phyloP scores from a whole-genome alignment of 1,140 invertebrate species.

The Drosophila jambulina region DNA sequence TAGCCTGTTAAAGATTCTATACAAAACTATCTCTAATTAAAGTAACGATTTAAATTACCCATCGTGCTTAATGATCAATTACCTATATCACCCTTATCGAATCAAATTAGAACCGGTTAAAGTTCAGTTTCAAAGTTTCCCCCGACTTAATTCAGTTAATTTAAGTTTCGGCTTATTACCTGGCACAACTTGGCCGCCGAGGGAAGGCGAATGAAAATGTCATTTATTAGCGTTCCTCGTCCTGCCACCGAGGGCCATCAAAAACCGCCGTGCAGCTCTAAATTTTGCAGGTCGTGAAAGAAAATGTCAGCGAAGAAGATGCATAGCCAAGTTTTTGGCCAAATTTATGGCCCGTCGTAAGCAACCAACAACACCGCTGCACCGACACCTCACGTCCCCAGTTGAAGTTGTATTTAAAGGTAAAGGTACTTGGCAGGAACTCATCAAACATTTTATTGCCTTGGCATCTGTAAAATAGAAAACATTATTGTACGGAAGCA shows the following conservation, averaged over 20 bases:
- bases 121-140: conserved; percentile 1
- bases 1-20: not conserved
- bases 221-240: conserved; percentile 66
- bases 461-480: conserved; percentile 9
- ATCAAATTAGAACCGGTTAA: not conserved
- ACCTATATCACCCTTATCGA: conserved; percentile 1
- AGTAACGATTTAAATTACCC: not conserved
- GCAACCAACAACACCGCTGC: conserved; percentile 21
- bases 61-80: not conserved
- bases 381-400: conserved; percentile 29
- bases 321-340: conserved; percentile 54
- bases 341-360: conserved; percentile 63
- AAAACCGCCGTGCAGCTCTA: conserved; percentile 60
- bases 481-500: not conserved
- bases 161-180: conserved; percentile 42
- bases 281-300: conserved; percentile 72
- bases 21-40: not conserved
- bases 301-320: conserved; percentile 67
- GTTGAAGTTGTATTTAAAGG: conserved; percentile 53
- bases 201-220: conserved; percentile 57
- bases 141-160: conserved; percentile 16
- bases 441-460: conserved; percentile 44
- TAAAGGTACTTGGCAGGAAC: conserved; percentile 5
- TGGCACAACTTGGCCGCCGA: conserved; percentile 15
- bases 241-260: conserved; percentile 57